These are phyloP conservation scores for Eledone cirrhosa DNA, from an alignment of 2,888 invertebrate species.

Conservation along the genomic window DNA sequence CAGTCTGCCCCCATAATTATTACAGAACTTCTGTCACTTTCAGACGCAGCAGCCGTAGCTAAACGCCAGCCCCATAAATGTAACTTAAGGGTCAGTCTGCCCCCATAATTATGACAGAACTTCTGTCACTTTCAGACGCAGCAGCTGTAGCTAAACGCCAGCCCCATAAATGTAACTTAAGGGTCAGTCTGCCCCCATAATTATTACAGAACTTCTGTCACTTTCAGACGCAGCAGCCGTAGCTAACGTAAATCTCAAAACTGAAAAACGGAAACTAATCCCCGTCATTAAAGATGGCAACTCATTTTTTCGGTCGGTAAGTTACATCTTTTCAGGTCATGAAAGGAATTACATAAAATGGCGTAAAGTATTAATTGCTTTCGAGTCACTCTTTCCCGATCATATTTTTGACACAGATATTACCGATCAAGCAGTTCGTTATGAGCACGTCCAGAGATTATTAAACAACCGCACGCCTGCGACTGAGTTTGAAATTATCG, in stretches of 20 bases:
- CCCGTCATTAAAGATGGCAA: conserved; percentile 23
- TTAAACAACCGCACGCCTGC: not conserved
- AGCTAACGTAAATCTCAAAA: not conserved
- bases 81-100: no score
- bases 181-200: no score
- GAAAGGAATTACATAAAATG: conserved; percentile 21
- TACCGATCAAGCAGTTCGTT: not conserved
- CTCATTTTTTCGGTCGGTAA: conserved; percentile 9
- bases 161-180: no score
- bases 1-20: no score
- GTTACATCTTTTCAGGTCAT: not conserved
- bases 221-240: not conserved
- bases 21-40: no score
- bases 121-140: not conserved
- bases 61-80: no score
- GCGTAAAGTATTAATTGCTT: not conserved
- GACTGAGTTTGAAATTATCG: not conserved
- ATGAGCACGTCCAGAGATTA: conserved; percentile 10
- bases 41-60: no score
- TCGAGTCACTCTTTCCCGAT: conserved; percentile 20
- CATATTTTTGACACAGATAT: not conserved
- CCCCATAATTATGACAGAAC: no score
- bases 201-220: not conserved
- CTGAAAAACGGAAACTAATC: conserved; percentile 3
- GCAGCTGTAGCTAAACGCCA: not conserved